Conservation (phyloP, 2,888 invertebrate species). For the Nomada hirtipes region DNA sequence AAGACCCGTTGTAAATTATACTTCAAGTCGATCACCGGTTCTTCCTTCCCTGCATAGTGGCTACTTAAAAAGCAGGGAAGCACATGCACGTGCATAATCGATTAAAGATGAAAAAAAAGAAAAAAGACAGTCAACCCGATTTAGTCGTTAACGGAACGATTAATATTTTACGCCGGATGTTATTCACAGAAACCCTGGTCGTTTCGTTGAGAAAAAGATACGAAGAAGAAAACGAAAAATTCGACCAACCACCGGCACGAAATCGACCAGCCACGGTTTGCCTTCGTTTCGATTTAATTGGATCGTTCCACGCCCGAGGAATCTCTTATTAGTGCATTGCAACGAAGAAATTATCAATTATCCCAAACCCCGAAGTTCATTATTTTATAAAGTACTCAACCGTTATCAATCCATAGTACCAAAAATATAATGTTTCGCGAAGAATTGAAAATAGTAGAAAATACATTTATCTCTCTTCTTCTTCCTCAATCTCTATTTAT, state of each 20-base stretch:
- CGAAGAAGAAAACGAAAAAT: not conserved
- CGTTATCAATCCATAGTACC: too few species aligned
- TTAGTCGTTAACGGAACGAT: not conserved
- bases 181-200: not conserved
- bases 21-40: not conserved
- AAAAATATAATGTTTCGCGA: too few species aligned
- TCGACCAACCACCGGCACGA: too few species aligned
- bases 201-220: not conserved
- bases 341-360: too few species aligned
- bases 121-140: not conserved
- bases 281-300: not conserved
- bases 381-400: too few species aligned
- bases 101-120: not conserved
- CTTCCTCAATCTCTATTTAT: too few species aligned
- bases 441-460: too few species aligned
- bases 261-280: not conserved
- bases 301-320: not conserved
- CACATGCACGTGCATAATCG: constrained; percentile 1
- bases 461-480: too few species aligned
- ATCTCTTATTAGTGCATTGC: constrained; percentile 16
- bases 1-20: not conserved
- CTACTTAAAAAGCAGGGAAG: not conserved
- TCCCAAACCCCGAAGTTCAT: too few species aligned
- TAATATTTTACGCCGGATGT: constrained; percentile 10
- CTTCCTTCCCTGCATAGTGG: not conserved